A percentile compares a stretch with the other conserved stretches of the same genome.
These are phyloP conservation scores for Anoplolepis gracilipes DNA, from an alignment of 1,140 invertebrate species.

Conservation along the genomic window DNA sequence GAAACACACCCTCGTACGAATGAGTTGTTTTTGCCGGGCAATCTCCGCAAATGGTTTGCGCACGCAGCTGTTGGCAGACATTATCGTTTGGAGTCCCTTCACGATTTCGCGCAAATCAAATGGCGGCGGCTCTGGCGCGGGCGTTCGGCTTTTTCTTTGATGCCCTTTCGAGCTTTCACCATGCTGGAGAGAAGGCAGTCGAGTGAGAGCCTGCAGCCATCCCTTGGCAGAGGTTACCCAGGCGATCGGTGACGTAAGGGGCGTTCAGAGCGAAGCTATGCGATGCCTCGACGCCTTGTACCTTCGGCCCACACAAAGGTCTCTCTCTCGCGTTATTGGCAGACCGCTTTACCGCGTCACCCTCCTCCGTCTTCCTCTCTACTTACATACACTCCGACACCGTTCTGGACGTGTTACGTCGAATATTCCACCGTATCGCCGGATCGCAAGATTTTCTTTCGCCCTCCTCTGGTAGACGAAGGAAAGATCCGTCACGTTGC, in stretches of 20 bases:
- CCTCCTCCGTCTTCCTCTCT: slow-evolving; percentile 49
- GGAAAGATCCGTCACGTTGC: slow-evolving; percentile 73
- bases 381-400: slow-evolving; percentile 49
- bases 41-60: slow-evolving; percentile 53
- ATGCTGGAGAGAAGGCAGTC: slow-evolving; percentile 67
- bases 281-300: slow-evolving; percentile 74
- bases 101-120: slow-evolving; percentile 76
- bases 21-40: slow-evolving; percentile 47
- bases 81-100: slow-evolving; percentile 67
- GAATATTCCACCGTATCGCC: slow-evolving; percentile 72
- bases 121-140: slow-evolving; percentile 59
- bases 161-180: slow-evolving; percentile 73
- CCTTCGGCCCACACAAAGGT: slow-evolving; percentile 72
- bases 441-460: slow-evolving; percentile 74
- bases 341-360: slow-evolving; percentile 76
- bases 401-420: slow-evolving; percentile 74
- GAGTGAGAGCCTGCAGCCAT: slow-evolving; percentile 73
- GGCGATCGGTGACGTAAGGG: slow-evolving; percentile 49
- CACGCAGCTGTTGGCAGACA: slow-evolving; percentile 70
- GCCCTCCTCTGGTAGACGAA: slow-evolving; percentile 67
- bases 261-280: slow-evolving; percentile 65
- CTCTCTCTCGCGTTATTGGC: slow-evolving; percentile 74
- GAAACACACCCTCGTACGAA: slow-evolving; percentile 1
- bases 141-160: slow-evolving; percentile 77
- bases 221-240: slow-evolving; percentile 56